Base-by-base conservation (phyloP, 2,888 invertebrate genomes). In the Suillia variegata region DNA sequence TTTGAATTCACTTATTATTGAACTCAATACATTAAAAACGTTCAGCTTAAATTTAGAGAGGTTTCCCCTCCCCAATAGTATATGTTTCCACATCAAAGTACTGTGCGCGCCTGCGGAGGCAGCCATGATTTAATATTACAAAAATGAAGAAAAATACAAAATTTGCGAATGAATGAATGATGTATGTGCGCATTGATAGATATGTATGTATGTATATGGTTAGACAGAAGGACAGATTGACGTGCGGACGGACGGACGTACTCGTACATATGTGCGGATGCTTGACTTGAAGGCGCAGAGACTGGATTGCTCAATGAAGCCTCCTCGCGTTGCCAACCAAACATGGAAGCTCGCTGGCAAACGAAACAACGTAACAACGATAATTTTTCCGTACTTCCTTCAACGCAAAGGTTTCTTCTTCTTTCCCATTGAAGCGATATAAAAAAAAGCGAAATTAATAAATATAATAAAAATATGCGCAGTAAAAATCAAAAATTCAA, bases 151-250 rank as follows among this genome's bases (percentile, higher is more conserved):
- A 26, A 10, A 6, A 26, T 26, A 26, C 10, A 26, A 26, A 26
- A 5, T 18, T 5, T 17, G 45, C 45, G 20, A 45, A 67, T 71
- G 73, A 70, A 73, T 72, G 71, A 72, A 72, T 73, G 73, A 73
- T 73, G 51, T 18, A 51, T 15, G 18, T n/a, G 33, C 2, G 20
- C n/a, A n/a, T n/a, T n/a, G 8, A n/a, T 55, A 15, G 34, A 18
- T 49, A 24, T 22, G 34, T 56, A 12, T 49, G 15, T 45, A 22
- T 34, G n/a, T 53, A 26, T 13, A 12, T 52, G 33, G 31, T 17
- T 52, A 33, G 5, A n/a, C n/a, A n/a, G n/a, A n/a, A n/a, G n/a
- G n/a, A n/a, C n/a, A n/a, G n/a, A n/a, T n/a, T n/a, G n/a, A n/a
- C n/a, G n/a, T n/a, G n/a, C n/a, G n/a, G n/a, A n/a, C n/a, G n/a